A percentile compares a stretch with the other conserved stretches of the same genome.
Evolutionary conservation across 1,140 invertebrate genomes (phyloP).

Genomic region (Tetramorium alpestre): DNA sequence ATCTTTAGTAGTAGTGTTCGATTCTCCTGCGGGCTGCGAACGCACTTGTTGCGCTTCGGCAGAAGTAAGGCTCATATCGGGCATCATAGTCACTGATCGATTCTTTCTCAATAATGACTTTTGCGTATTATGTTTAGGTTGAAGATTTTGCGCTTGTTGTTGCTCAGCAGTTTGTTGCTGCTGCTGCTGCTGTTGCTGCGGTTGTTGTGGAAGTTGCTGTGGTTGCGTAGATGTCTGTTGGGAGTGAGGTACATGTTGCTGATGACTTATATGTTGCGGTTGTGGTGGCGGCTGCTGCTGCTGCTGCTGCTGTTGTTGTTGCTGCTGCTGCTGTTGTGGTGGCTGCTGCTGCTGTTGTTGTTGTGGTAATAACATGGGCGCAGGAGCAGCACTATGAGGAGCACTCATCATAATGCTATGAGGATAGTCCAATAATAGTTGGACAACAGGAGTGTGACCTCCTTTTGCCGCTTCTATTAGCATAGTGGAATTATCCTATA

Average conservation of each 20-base stretch:
- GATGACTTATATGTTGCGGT: slow-evolving; percentile 73
- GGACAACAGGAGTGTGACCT: slow-evolving; percentile 97
- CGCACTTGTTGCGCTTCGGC: slow-evolving; percentile 86
- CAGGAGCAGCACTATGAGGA: slow-evolving; percentile 79
- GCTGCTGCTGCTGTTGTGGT: slow-evolving; percentile 73
- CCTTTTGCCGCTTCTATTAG: slow-evolving; percentile 99
- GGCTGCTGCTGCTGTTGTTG: slow-evolving; percentile 80
- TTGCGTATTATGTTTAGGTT: slow-evolving; percentile 83
- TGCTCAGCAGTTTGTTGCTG: slow-evolving; percentile 82
- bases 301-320: slow-evolving; percentile 76
- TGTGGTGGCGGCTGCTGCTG: slow-evolving; percentile 54
- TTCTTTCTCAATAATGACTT: slow-evolving; percentile 87
- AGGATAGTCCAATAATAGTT: slow-evolving; percentile 97
- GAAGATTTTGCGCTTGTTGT: slow-evolving; percentile 79
- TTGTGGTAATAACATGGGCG: slow-evolving; percentile 83
- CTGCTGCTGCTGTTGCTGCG: slow-evolving; percentile 81
- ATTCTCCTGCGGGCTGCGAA: slow-evolving; percentile 84
- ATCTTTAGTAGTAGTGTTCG: slow-evolving; percentile 79
- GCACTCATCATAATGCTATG: slow-evolving; percentile 91
- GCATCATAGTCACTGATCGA: slow-evolving; percentile 84
- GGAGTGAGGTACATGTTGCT: slow-evolving; percentile 72
- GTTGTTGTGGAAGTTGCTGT: slow-evolving; percentile 79
- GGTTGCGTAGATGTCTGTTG: slow-evolving; percentile 69
- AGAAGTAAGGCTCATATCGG: slow-evolving; percentile 86
- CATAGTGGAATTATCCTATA: slow-evolving; percentile 98